Base-by-base conservation (phyloP, 2,797 vertebrate species). In the Valencia hispanica region DNA sequence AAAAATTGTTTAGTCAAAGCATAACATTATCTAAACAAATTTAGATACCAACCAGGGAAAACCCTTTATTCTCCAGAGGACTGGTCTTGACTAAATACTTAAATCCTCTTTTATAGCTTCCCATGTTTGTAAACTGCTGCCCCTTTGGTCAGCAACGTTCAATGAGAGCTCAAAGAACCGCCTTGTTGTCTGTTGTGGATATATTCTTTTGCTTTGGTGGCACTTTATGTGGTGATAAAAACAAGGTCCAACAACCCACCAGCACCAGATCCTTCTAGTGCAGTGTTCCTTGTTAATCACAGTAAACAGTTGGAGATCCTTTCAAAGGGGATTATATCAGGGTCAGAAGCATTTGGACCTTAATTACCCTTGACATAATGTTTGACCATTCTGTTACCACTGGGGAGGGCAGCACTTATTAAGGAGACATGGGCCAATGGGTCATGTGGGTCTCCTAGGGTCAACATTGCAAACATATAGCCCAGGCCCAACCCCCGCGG, bases 361-460 rank as follows among this genome's bases (percentile, higher is more conserved):
- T 95, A 95, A 96, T 96, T 96, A 95, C 94, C 93, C 93, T 93
- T 95, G 95, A 95, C 95, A 96, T 95, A 92, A 96, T 96, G 94
- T 96, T 95, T 94, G 92, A 95, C 94, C 94, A 94, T 96, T 95
- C 94, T 94, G 94, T 94, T 95, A 93, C 93, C 92, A 90, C 93
- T 72, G 88, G 83, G 92, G 90, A 93, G 92, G 90, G 93, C 88
- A 92, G 93, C 91, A 93, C 91, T 94, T 95, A 95, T 94, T 95
- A 94, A 94, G 91, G 87, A 85, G 88, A 92, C 90, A 90, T 91
- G 85, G 92, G 86, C 87, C 84, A 47, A 85, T 78, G 89, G 95
- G 94, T 96, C 93, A 94, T 70, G 2, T 68, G 83, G 95, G 94
- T 95, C 91, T 92, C 87, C 74, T 77, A 77, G 94, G 93, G 93